Evolutionary conservation across 2,888 invertebrate genomes (phyloP), one percentile per base, ranked within the genome.

Genomic region (Drosophila differens): DNA sequence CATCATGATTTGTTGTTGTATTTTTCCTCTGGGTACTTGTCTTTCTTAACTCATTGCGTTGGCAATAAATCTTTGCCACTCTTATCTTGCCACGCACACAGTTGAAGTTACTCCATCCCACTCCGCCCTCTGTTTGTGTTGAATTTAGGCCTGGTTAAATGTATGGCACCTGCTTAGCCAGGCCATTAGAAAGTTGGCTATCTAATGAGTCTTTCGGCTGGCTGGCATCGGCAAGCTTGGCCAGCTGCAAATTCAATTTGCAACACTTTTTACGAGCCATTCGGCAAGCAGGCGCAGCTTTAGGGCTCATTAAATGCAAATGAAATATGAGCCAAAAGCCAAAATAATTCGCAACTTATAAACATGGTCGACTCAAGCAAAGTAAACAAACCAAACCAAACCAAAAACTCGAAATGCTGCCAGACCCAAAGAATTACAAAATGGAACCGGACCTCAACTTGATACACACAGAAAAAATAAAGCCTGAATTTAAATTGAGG

Each of bases 31-130:
- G 83, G 80, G 88, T 91, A 91, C 91, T 92, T 91, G 91, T 91
- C 92, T 91, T 92, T 91, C 91, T 92, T 92, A 92, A 91, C 91
- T 92, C 92, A 92, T 91, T 92, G 92, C 90, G 89, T 90, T 82
- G 89, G 92, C 81, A 91, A 92, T 92, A 92, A 92, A 92, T 92
- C 92, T 92, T 92, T 73, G 91, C 67, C 72, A 72, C 85, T 83
- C 85, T 91, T 92, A 91, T 92, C 91, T 80, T 82, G 80, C 70
- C 72, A 79, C 74, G 74, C 75, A 79, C 82, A 58, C 58, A 58
- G n/a, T 37, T 37, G 3, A 39, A 39, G n/a, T 37, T n/a, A 25
- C 28, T 25, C 16, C 6, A 14, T 16, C 16, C 14, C 6, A 7
- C 3, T 9, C 9, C 16, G 0, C 16, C 19, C 16, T 6, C 28